These are phyloP conservation scores for Keiferia lycopersicella DNA, from an alignment of 2,888 invertebrate species.

Conservation along the genomic window DNA sequence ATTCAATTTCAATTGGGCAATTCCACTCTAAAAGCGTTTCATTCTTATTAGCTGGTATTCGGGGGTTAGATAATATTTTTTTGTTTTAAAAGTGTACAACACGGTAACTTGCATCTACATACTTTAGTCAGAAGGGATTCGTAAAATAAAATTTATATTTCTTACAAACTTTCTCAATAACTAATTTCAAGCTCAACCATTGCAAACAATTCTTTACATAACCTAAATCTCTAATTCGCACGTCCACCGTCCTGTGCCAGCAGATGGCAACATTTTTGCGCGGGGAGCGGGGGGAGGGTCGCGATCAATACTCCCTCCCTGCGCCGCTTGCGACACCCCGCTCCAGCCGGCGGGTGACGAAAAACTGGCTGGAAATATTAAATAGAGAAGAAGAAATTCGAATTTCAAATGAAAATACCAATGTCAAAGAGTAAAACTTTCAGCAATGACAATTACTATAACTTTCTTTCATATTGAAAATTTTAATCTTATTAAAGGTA, in stretches of 20 bases:
- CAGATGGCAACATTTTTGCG: conserved; percentile 27
- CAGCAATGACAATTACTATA: too few species aligned
- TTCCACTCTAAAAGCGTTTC: too few species aligned
- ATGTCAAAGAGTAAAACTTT: conserved; percentile 8
- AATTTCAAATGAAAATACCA: neutral
- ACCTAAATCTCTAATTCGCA: conserved; percentile 18
- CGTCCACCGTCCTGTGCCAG: conserved; percentile 20
- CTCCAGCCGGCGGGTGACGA: conserved; percentile 35
- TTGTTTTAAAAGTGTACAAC: too few species aligned
- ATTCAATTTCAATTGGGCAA: too few species aligned
- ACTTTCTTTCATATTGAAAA: too few species aligned
- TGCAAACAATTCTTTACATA: neutral
- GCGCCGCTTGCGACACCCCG: conserved; percentile 41
- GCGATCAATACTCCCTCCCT: conserved; percentile 60
- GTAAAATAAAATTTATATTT: too few species aligned
- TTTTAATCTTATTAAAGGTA: too few species aligned
- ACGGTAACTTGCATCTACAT: too few species aligned
- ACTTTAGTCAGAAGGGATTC: too few species aligned
- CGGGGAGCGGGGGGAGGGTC: conserved; percentile 38
- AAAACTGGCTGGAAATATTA: conserved; percentile 37
- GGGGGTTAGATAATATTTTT: too few species aligned
- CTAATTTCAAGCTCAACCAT: neutral
- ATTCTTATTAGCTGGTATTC: too few species aligned
- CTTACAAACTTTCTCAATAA: too few species aligned
- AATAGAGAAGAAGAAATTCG: conserved; percentile 3